Evolutionary conservation across 35 echinoderm and acorn worm genomes (phyloP).

Genomic region (Anneissia japonica): DNA sequence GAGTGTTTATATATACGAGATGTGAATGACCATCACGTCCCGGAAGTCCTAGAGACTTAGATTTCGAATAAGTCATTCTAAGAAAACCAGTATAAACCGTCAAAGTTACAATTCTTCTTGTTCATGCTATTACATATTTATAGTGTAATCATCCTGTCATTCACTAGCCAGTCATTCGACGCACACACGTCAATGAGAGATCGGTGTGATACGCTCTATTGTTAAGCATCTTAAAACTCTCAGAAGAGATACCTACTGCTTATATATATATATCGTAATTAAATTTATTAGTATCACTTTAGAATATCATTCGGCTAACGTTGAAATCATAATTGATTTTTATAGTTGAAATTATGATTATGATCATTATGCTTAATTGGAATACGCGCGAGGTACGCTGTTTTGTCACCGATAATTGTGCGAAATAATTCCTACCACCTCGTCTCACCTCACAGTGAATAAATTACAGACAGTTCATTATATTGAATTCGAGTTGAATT

Average conservation of each 20-base stretch:
- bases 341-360: neutral
- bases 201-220: no score
- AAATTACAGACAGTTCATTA: neutral
- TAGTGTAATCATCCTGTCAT: no score
- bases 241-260: no score
- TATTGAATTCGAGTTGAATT: neutral
- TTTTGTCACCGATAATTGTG: neutral
- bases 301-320: neutral
- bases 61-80: no score
- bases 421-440: neutral
- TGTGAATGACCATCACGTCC: neutral
- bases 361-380: neutral
- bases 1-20: neutral
- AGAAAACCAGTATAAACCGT: no score
- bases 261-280: no score
- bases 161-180: no score
- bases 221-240: no score
- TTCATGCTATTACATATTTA: no score
- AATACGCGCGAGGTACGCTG: neutral
- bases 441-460: neutral
- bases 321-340: neutral
- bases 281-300: neutral
- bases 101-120: no score
- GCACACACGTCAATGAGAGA: no score
- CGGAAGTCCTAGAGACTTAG: no score